Evolutionary conservation across 2,888 invertebrate species (phyloP), one percentile per base, ranked within the genome.

Genomic region (Tipula confusa): DNA sequence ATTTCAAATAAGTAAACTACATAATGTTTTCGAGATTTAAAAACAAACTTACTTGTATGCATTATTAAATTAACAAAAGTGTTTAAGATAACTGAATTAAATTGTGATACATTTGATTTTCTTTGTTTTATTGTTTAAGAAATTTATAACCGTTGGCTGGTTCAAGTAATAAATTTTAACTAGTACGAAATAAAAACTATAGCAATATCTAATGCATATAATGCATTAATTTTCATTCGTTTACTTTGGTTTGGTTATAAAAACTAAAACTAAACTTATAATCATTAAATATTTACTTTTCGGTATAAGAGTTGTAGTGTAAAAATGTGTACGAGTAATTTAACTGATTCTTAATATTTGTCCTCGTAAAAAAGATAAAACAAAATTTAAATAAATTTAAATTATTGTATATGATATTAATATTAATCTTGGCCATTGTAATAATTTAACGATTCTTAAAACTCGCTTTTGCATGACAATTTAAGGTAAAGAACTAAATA

Each of bases 51-150:
- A 48, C 48, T 48, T 48, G 48, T 18, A 18, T 11, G 18, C 18
- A 18, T 48, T 48, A 15, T 18, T 48, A 48, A 48, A 48, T 48
- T 48, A 48, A 18, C 18, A 15, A 48, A 18, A 48, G 15, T 18
- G 48, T 48, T 48, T 48, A 48, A 48, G 48, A 48, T 48, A 48
- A 48, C 48, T 48, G 48, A 48, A 48, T 48, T 48, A 48, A 48
- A 48, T 48, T 48, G 48, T 48, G 48, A 48, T 48, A 48, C 9
- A 48, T 48, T 48, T 48, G 48, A 48, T 48, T 48, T 48, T 48
- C 15, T 18, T 48, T 9, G 48, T 48, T 18, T 48, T 48, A 48
- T 48, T 48, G 48, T 48, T 48, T 48, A 48, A 48, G 48, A 48
- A 48, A 48, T 48, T 48, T 48, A 48, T 48, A 48, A 48, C 48